Evolutionary conservation across 2,888 invertebrate species (phyloP), one percentile per base, ranked within the genome.

Genomic region (Netelia inedita): DNA sequence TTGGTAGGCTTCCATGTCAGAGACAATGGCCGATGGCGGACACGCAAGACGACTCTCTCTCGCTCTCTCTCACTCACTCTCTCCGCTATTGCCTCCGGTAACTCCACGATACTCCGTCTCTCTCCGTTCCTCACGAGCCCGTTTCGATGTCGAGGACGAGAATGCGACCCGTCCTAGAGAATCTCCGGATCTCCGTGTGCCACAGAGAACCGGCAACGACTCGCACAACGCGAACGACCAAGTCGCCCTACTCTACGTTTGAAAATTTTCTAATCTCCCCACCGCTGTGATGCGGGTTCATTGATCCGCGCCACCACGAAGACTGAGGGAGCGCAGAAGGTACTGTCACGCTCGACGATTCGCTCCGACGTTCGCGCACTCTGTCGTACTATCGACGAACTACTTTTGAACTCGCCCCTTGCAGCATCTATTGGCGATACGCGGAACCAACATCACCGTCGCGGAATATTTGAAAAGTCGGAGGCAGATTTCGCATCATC

Each of bases 1-100:
- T 96, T 96, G 96, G 94, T 95, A 91, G 93, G 92, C 92, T 94
- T 94, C 94, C 94, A 94, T 94, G 94, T 94, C 94, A 92, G 92
- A 93, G 91, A 92, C 92, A 93, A 93, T 93, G 92, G 92, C 93
- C 91, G 92, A 91, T 89, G 91, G 90, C 93, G 91, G 78, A 86
- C 86, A 89, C 87, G 88, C 89, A 88, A 86, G 81, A 84, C 83
- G 88, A 86, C 87, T 87, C 87, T 72, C 73, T 65, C 69, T 69
- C 59, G 41, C 59, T 61, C 69, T 59, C 68, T 41, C 46, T 65
- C 19, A 9, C 57, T 19, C 57, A 73, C 83, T 79, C 79, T 83
- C 78, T 65, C 66, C 35, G 57, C 65, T 75, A 65, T 53, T 19
- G 57, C 19, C 8, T 53, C 8, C 10, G 19, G 16, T 16, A 57